Evolutionary conservation across 53 echinoderm and acorn worm species (phyloP).

Genomic region (Paracentrotus lividus): DNA sequence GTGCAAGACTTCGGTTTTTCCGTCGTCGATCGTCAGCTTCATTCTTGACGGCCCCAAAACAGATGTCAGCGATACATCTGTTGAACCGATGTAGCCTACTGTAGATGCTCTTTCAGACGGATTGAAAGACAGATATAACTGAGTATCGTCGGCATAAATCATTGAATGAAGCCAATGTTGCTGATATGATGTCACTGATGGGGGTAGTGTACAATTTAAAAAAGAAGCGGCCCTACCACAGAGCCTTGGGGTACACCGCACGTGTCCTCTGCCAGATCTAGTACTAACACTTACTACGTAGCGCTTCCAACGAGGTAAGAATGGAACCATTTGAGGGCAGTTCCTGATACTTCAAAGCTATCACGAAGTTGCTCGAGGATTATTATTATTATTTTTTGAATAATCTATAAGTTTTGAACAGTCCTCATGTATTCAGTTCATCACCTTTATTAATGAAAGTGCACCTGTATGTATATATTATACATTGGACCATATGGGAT

Average conservation of each 20-base stretch:
- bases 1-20: conserved; percentile 61
- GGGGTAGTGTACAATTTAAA: too few species aligned
- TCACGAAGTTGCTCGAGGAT: background rate
- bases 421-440: too few species aligned
- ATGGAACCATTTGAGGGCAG: conserved; percentile 33
- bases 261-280: background rate
- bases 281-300: background rate
- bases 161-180: conserved; percentile 7
- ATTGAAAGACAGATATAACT: conserved; percentile 55
- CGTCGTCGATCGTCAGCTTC: conserved; percentile 49
- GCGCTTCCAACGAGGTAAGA: conserved; percentile 54
- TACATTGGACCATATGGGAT: too few species aligned
- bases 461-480: too few species aligned
- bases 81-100: background rate
- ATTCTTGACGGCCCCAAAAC: conserved; percentile 38
- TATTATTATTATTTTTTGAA: too few species aligned
- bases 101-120: conserved; percentile 36
- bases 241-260: too few species aligned
- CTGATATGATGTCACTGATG: too few species aligned
- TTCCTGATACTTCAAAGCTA: conserved; percentile 5
- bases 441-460: too few species aligned
- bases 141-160: conserved; percentile 59
- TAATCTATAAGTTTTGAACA: too few species aligned
- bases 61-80: conserved; percentile 34
- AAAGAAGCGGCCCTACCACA: too few species aligned